These are phyloP conservation scores for Argyresthia goedartella DNA, from an alignment of 2,888 invertebrate genomes.

Conservation along the genomic window DNA sequence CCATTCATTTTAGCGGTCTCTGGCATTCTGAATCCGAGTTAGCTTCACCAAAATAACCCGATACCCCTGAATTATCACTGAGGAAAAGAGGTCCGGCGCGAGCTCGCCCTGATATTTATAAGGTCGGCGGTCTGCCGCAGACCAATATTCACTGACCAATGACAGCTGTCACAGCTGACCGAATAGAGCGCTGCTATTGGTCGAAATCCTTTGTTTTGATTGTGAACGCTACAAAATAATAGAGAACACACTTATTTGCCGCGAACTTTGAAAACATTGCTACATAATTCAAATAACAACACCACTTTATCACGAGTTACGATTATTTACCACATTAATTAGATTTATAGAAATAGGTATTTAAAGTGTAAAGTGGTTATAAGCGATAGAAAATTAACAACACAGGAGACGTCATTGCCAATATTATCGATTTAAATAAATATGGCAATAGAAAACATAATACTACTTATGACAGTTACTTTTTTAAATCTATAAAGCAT, in stretches of 20 bases:
- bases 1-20: conserved; percentile 76
- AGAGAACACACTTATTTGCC: background rate
- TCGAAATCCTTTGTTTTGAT: conserved; percentile 50
- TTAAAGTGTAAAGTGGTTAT: too few species aligned
- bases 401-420: background rate
- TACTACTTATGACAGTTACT: background rate
- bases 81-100: conserved; percentile 78
- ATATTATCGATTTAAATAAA: background rate
- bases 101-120: conserved; percentile 75
- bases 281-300: background rate
- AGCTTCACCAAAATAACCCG: conserved; percentile 64
- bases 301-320: background rate
- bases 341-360: too few species aligned
- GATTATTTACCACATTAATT: background rate
- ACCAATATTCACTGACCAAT: conserved; percentile 37
- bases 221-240: conserved; percentile 10
- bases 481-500: background rate
- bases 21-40: conserved; percentile 78
- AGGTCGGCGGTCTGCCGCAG: conserved; percentile 67
- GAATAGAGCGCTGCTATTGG: conserved; percentile 37
- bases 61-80: conserved; percentile 66
- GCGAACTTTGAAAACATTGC: conserved; percentile 2
- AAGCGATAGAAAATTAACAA: too few species aligned
- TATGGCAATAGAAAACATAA: background rate
- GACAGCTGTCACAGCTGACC: conserved; percentile 22